phyloP scores from a whole-genome alignment of 2,113 vertebrate species.

The Motacilla alba region DNA sequence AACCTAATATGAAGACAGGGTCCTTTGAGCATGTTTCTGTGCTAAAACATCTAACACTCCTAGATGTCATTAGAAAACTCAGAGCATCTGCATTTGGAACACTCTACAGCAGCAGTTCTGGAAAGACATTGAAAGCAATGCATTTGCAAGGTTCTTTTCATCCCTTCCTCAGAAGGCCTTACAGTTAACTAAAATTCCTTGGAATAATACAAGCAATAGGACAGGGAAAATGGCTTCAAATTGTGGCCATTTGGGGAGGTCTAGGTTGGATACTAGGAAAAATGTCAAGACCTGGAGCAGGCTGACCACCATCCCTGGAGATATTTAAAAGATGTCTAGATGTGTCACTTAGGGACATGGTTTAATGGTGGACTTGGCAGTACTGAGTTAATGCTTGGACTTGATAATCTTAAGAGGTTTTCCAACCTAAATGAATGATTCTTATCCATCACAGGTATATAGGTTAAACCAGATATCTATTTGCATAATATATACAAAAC shows the following conservation, averaged over 20 bases:
- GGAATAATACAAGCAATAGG: background rate
- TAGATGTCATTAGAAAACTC: background rate
- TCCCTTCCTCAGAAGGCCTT: background rate
- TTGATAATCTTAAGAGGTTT: background rate
- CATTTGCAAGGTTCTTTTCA: background rate
- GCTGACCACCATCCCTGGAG: background rate
- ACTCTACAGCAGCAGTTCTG: background rate
- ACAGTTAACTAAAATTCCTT: background rate
- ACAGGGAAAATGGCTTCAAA: background rate
- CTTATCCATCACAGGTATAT: background rate
- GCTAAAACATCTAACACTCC: background rate
- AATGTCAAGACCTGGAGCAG: background rate
- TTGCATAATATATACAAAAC: background rate
- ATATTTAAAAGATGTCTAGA: background rate
- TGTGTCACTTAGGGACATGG: background rate
- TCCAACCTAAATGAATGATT: background rate
- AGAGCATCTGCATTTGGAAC: background rate
- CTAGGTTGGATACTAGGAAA: background rate
- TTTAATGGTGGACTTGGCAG: background rate
- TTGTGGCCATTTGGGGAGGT: background rate
- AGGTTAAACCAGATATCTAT: background rate
- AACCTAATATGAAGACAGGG: background rate
- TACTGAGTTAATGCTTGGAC: background rate
- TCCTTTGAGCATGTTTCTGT: background rate
- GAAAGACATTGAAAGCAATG: background rate